Conservation (phyloP, 2,888 invertebrate genomes). For the Leucoma salicis region DNA sequence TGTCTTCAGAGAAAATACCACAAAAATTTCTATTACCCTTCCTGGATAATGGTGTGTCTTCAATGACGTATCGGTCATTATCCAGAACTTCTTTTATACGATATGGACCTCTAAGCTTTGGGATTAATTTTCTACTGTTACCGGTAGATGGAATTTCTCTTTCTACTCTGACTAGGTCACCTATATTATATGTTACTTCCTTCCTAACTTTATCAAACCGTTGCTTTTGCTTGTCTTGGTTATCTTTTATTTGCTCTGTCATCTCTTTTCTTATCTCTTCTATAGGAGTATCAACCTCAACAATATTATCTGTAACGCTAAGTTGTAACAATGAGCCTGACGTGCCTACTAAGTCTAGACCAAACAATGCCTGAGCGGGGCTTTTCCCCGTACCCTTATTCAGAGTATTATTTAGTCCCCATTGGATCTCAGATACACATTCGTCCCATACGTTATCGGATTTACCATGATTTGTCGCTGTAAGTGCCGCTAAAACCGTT, state of each 20-base stretch:
- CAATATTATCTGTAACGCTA: too few relatives aligned
- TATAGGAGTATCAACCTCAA: too few relatives aligned
- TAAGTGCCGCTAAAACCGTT: too few relatives aligned
- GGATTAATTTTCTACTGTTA: constrained; percentile 19
- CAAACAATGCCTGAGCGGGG: constrained; percentile 3
- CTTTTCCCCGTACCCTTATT: constrained; percentile 4
- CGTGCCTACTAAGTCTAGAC: too few relatives aligned
- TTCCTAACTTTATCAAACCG: constrained; percentile 1
- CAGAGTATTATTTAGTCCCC: constrained; percentile 1
- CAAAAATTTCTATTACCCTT: constrained; percentile 2
- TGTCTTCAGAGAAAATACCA: neutral
- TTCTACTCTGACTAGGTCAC: constrained; percentile 22
- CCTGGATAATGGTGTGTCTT: constrained; percentile 9
- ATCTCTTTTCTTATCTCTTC: constrained; percentile 2
- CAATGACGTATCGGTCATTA: constrained; percentile 14
- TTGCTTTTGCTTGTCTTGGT: constrained; percentile 4
- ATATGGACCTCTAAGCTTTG: constrained; percentile 20
- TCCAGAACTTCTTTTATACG: constrained; percentile 13
- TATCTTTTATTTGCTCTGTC: neutral
- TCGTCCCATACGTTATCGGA: constrained; percentile 13
- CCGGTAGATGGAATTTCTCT: constrained; percentile 11
- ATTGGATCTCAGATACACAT: neutral
- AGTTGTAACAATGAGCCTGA: too few relatives aligned
- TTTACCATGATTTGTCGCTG: too few relatives aligned
- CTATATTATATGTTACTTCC: constrained; percentile 1